Percentiles rank a stretch among this genome's conserved stretches.
Evolutionary conservation across 2,113 vertebrate genomes (phyloP).

Genomic region (Syngnathus floridae): DNA sequence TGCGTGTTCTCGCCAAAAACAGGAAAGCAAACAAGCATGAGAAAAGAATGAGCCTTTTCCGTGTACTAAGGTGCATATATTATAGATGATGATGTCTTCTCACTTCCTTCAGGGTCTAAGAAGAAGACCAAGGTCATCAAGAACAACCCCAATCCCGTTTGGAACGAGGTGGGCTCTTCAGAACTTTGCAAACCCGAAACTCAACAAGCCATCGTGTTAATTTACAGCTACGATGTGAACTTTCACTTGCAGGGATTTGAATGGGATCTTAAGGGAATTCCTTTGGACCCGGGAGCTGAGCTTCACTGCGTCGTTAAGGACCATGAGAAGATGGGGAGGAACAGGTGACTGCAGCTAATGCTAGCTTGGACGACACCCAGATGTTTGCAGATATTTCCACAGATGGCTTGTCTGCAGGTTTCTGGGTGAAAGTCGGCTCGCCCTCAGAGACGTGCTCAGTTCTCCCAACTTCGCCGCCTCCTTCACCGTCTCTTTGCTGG

Average conservation of each 20-base stretch:
- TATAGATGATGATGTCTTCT: not conserved
- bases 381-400: not conserved
- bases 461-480: constrained; percentile 78
- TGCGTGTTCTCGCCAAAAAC: constrained; percentile 14
- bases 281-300: constrained; percentile 80
- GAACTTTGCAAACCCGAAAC: not conserved
- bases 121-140: constrained; percentile 95
- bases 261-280: constrained; percentile 91
- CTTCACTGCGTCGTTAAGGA: constrained; percentile 90
- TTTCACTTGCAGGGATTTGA: constrained; percentile 80
- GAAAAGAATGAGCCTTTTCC: not conserved
- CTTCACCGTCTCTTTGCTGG: constrained; percentile 80
- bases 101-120: constrained; percentile 77
- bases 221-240: not conserved
- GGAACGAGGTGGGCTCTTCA: constrained; percentile 85
- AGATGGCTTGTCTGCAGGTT: constrained; percentile 70
- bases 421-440: constrained; percentile 79
- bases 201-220: not conserved
- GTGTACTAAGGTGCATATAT: not conserved
- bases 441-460: constrained; percentile 80
- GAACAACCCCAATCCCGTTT: constrained; percentile 89
- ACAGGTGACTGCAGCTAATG: constrained; percentile 71
- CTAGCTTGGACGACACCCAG: not conserved
- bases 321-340: constrained; percentile 92
- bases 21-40: constrained; percentile 6